A percentile compares a stretch with the other conserved stretches of the same genome.
phyloP scores from a whole-genome alignment of 2,113 vertebrate species.

The Engystomops pustulosus region DNA sequence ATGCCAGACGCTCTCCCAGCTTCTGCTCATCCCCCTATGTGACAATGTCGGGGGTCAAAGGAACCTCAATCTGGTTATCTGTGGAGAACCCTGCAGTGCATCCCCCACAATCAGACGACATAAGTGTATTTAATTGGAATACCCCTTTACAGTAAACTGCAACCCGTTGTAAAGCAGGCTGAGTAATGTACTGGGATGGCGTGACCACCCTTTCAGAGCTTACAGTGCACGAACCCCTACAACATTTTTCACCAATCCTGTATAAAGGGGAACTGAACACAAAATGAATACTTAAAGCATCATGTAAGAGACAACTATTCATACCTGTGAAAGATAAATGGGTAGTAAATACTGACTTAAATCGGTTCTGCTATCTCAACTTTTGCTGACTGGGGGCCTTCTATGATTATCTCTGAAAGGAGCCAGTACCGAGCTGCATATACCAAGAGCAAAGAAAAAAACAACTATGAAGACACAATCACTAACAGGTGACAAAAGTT shows the following conservation, averaged over 20 bases:
- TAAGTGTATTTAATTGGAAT: not conserved
- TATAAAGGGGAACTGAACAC: not conserved
- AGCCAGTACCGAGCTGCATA: slow-evolving; percentile 31
- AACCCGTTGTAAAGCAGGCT: not conserved
- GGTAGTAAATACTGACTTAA: slow-evolving; percentile 35
- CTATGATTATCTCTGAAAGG: slow-evolving; percentile 28
- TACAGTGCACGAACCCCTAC: not conserved
- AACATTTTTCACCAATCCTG: not conserved
- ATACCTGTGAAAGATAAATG: slow-evolving; percentile 18
- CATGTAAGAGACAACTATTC: slow-evolving; percentile 38
- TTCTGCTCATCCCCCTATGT: not conserved
- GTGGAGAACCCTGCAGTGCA: not conserved
- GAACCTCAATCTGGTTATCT: not conserved
- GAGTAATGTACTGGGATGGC: not conserved
- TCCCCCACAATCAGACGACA: not conserved
- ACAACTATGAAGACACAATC: slow-evolving; percentile 16
- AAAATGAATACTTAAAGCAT: slow-evolving; percentile 28
- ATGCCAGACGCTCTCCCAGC: no score
- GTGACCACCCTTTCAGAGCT: not conserved
- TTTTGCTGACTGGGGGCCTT: slow-evolving; percentile 33
- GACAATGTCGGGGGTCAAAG: not conserved
- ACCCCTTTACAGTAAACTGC: not conserved
- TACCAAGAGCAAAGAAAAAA: slow-evolving; percentile 37
- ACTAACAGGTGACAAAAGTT: not conserved
- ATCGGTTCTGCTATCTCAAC: slow-evolving; percentile 41